These are phyloP conservation scores for Falco cherrug DNA, from an alignment of 2,797 vertebrate genomes.

Conservation along the genomic window DNA sequence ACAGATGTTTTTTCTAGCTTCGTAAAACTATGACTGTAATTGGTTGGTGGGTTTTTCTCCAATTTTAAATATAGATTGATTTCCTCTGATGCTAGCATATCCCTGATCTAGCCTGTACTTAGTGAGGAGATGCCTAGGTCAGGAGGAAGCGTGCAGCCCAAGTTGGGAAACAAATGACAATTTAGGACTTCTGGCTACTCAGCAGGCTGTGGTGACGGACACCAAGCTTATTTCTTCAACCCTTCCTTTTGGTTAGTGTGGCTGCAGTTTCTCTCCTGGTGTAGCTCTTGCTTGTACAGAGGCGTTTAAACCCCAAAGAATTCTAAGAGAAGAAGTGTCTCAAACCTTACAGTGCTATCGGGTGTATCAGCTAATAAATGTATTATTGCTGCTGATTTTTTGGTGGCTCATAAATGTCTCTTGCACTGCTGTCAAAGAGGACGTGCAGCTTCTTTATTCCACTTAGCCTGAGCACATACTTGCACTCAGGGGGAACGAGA, in stretches of 20 bases:
- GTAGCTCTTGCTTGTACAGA: neutral
- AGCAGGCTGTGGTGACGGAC: neutral
- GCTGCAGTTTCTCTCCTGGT: neutral
- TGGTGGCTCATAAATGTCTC: conserved; percentile 27
- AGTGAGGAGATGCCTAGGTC: neutral
- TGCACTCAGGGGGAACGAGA: neutral
- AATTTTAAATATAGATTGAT: neutral
- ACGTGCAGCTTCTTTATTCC: neutral
- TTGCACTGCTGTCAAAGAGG: neutral
- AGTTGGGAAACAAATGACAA: neutral
- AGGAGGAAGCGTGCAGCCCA: neutral
- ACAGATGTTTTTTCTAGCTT: neutral
- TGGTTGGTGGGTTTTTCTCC: neutral
- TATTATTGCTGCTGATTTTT: neutral
- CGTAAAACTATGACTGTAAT: neutral
- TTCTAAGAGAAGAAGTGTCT: neutral
- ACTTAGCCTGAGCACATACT: neutral
- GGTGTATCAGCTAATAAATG: neutral
- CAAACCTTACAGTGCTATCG: neutral
- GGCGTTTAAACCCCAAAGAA: neutral
- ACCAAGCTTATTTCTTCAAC: neutral
- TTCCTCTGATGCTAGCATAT: neutral
- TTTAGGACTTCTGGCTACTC: neutral
- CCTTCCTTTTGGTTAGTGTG: neutral
- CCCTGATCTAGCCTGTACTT: neutral